A percentile compares a stretch with the other conserved stretches of the same genome.
These are phyloP conservation scores for Cydia fagiglandana DNA, from an alignment of 1,140 invertebrate genomes.

Conservation along the genomic window DNA sequence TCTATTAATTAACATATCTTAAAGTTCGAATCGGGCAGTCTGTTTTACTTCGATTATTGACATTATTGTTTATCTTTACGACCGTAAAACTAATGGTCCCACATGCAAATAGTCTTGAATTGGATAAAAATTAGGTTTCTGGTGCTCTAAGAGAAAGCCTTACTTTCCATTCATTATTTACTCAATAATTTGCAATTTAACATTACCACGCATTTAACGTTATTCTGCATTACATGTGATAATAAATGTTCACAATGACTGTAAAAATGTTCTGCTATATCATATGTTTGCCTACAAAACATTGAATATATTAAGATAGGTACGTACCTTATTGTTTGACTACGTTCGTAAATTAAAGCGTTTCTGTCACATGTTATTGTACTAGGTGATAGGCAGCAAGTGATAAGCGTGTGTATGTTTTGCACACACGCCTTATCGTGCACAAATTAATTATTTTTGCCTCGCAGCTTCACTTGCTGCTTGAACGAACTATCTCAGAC, in stretches of 20 bases:
- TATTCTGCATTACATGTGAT: background rate
- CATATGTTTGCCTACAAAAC: background rate
- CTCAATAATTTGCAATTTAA: background rate
- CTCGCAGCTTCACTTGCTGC: background rate
- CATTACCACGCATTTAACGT: background rate
- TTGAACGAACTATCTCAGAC: slow-evolving; percentile 31
- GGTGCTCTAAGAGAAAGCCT: background rate
- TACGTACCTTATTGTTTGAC: background rate
- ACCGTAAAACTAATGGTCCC: background rate
- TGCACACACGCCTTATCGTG: slow-evolving; percentile 24
- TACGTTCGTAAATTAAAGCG: background rate
- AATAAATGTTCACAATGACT: background rate
- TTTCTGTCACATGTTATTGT: slow-evolving; percentile 31
- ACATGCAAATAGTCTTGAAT: background rate
- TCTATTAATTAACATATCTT: no score
- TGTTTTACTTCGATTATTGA: background rate
- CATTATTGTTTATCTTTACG: background rate
- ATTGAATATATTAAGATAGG: background rate
- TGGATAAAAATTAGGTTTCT: background rate
- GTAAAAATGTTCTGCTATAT: background rate
- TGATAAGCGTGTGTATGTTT: slow-evolving; percentile 29
- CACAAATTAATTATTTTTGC: slow-evolving; percentile 30
- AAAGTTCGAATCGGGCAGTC: no score
- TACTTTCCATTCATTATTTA: background rate
- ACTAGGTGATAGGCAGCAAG: slow-evolving; percentile 11